These are phyloP conservation scores for Tryphoninae sp. DNA, from an alignment of 2,888 invertebrate genomes.

Conservation along the genomic window DNA sequence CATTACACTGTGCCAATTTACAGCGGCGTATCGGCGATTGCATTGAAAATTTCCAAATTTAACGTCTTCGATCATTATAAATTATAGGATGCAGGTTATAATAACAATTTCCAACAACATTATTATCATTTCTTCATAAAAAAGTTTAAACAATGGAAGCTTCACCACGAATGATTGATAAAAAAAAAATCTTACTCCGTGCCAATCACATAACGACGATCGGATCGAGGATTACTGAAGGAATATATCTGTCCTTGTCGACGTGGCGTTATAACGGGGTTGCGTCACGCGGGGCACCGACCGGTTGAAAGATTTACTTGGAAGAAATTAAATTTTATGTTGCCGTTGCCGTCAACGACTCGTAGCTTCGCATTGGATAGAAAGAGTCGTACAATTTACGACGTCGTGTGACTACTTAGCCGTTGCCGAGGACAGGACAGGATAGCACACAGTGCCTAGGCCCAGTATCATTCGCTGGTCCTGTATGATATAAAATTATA, in stretches of 20 bases:
- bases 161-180: too few relatives aligned
- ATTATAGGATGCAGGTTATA: too few relatives aligned
- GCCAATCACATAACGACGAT: too few relatives aligned
- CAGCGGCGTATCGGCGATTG: too few relatives aligned
- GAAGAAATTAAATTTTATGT: conserved; percentile 78
- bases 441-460: conserved; percentile 36
- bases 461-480: conserved; percentile 34
- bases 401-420: conserved; percentile 76
- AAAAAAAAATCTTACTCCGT: too few relatives aligned
- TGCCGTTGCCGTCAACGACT: conserved; percentile 77
- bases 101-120: too few relatives aligned
- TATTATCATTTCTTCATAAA: too few relatives aligned
- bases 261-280: not conserved
- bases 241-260: conserved; percentile 7
- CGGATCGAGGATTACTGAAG: conserved; percentile 1
- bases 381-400: conserved; percentile 74
- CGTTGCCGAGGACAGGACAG: conserved; percentile 59
- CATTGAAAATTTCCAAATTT: too few relatives aligned
- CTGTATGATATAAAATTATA: conserved; percentile 1
- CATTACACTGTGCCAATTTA: too few relatives aligned
- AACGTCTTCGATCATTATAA: too few relatives aligned
- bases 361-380: conserved; percentile 73
- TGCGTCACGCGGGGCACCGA: conserved; percentile 68
- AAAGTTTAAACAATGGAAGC: too few relatives aligned
- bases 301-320: conserved; percentile 76